Evolutionary conservation across 2,113 vertebrate genomes (phyloP).

Genomic region (Amblyornis subalaris): DNA sequence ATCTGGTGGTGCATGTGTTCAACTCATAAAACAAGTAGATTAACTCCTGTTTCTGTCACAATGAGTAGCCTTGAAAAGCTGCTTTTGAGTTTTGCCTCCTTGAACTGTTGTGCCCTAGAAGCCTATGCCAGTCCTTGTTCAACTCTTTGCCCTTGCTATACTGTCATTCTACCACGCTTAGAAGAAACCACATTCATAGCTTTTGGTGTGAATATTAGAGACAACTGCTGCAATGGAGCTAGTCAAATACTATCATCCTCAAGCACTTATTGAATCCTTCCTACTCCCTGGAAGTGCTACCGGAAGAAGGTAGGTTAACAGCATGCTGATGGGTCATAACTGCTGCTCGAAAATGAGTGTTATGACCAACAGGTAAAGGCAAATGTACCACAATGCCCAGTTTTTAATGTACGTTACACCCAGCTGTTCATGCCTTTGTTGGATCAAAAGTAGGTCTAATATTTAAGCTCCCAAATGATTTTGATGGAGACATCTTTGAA

Average conservation of each 20-base stretch:
- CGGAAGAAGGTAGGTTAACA: not conserved
- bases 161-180: not conserved
- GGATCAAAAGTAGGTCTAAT: not conserved
- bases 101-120: not conserved
- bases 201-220: accelerated
- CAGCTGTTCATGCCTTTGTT: not conserved
- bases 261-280: not conserved
- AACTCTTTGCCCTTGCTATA: not conserved
- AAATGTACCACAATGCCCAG: not conserved
- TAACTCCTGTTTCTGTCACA: not conserved
- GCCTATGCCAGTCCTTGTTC: not conserved
- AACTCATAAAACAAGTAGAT: not conserved
- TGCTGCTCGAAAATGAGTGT: not conserved
- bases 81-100: not conserved
- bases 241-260: not conserved
- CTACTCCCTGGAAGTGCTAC: not conserved
- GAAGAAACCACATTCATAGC: not conserved
- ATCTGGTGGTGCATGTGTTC: not conserved
- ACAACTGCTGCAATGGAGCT: not conserved
- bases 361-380: not conserved
- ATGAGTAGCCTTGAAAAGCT: not conserved
- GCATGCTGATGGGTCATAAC: not conserved
- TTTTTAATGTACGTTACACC: not conserved
- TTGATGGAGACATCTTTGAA: not conserved
- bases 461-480: not conserved